Evolutionary conservation across 2,113 vertebrate species (phyloP).

Genomic region (Bufo bufo): DNA sequence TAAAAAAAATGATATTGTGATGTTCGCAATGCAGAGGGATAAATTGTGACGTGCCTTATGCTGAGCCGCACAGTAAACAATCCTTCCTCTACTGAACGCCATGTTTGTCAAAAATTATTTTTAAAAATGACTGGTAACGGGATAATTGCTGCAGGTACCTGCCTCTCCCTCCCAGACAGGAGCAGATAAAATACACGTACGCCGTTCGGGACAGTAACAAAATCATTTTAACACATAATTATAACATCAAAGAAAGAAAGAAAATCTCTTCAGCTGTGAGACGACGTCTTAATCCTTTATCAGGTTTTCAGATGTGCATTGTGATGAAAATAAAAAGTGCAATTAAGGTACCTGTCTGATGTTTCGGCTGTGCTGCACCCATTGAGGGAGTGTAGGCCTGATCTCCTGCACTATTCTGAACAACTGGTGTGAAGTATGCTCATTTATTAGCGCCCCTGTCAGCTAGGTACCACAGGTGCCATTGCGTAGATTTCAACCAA

Average conservation of each 20-base stretch:
- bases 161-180: not conserved
- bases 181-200: constrained; percentile 32
- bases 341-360: constrained; percentile 47
- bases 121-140: constrained; percentile 14
- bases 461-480: not conserved
- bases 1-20: constrained; percentile 27
- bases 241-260: constrained; percentile 51
- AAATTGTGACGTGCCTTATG: constrained; percentile 13
- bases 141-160: constrained; percentile 51
- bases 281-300: constrained; percentile 44
- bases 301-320: constrained; percentile 37
- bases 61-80: constrained; percentile 43
- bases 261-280: constrained; percentile 33
- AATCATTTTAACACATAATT: constrained; percentile 52
- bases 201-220: constrained; percentile 34
- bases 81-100: constrained; percentile 7
- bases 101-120: constrained; percentile 39
- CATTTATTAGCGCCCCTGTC: not conserved
- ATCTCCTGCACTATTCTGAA: not conserved
- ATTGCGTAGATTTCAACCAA: not conserved
- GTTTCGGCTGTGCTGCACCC: not conserved
- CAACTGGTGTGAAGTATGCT: not conserved
- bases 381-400: constrained; percentile 5
- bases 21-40: constrained; percentile 4
- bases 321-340: constrained; percentile 33